These are phyloP conservation scores for Onychomys arenicola DNA, from an alignment of 2,797 vertebrate genomes.

Conservation along the genomic window DNA sequence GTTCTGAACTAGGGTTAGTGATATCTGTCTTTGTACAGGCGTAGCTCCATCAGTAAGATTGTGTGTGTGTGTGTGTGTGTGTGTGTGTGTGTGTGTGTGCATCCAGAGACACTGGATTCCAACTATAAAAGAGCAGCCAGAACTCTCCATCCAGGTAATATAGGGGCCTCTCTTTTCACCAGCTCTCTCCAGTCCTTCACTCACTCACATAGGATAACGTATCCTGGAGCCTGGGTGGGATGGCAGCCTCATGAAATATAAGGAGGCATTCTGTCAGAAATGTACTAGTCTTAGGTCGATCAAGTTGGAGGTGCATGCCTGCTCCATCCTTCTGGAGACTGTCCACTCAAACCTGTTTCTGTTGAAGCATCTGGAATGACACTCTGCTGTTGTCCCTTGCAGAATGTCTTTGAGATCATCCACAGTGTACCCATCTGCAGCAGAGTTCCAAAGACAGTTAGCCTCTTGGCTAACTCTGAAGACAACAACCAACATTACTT, in stretches of 20 bases:
- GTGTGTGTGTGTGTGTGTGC: not conserved
- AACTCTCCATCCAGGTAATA: not conserved
- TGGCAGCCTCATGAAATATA: not conserved
- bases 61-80: not conserved
- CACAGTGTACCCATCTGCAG: not conserved
- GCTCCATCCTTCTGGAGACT: not conserved
- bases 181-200: not conserved
- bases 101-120: too few relatives aligned
- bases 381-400: not conserved
- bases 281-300: not conserved
- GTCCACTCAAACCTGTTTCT: not conserved
- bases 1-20: not conserved
- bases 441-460: not conserved
- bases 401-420: not conserved
- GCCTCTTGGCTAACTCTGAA: slow-evolving; percentile 26
- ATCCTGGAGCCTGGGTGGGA: not conserved
- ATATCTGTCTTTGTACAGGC: not conserved
- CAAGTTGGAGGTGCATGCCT: not conserved
- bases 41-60: not conserved
- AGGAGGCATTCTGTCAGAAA: not conserved
- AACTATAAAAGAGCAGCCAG: not conserved
- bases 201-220: not conserved
- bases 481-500: not conserved
- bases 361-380: not conserved
- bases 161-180: not conserved